phyloP scores from a whole-genome alignment of 2,888 invertebrate genomes.

The Lampropteryx suffumata region DNA sequence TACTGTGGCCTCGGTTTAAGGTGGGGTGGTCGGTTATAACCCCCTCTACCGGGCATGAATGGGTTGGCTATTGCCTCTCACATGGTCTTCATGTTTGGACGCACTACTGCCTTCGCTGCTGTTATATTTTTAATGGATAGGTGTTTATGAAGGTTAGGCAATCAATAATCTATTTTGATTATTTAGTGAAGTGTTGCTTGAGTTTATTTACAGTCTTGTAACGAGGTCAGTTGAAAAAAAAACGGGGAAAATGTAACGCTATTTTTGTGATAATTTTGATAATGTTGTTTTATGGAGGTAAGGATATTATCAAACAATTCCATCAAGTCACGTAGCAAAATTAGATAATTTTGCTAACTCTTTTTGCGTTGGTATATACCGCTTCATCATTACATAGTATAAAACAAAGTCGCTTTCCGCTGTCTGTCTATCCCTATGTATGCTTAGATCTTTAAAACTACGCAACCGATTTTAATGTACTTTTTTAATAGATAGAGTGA shows the following conservation, averaged over 20 bases:
- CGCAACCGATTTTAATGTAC: too few species aligned
- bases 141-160: slow-evolving; percentile 38
- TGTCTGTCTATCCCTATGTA: too few species aligned
- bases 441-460: too few species aligned
- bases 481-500: too few species aligned
- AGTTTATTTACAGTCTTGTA: slow-evolving; percentile 11
- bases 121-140: slow-evolving; percentile 39
- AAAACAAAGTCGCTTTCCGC: too few species aligned
- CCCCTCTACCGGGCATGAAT: slow-evolving; percentile 36
- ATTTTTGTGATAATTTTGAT: neutral
- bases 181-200: slow-evolving; percentile 15
- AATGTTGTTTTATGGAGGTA: neutral
- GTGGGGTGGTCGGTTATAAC: neutral
- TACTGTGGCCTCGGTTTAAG: neutral
- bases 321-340: too few species aligned
- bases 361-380: too few species aligned
- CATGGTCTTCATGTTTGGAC: slow-evolving; percentile 45
- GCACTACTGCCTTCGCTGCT: slow-evolving; percentile 39
- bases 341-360: too few species aligned
- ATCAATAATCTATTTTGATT: slow-evolving; percentile 33
- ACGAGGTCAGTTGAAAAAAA: slow-evolving; percentile 11
- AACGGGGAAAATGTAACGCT: neutral
- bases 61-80: slow-evolving; percentile 40
- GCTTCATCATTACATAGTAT: too few species aligned
- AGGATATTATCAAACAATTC: too few species aligned